Evolutionary conservation across 2,797 vertebrate species (phyloP).

Genomic region (Myiothlypis coronata): DNA sequence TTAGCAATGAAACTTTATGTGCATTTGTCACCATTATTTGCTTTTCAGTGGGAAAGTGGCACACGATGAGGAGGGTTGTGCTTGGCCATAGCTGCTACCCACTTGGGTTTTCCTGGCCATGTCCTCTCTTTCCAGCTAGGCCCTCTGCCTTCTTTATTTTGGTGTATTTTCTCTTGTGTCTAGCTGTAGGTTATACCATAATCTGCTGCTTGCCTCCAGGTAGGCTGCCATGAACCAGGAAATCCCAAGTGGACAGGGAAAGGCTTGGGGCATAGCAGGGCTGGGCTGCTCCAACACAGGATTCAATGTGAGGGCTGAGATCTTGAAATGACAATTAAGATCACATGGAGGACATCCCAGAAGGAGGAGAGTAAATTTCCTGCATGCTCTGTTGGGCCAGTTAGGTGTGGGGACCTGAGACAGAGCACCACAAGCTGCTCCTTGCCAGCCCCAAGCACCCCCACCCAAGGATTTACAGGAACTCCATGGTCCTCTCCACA

Average conservation of each 20-base stretch:
- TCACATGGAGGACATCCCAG: not conserved
- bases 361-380: not conserved
- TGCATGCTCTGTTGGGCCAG: not conserved
- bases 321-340: not conserved
- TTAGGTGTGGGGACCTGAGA: not conserved
- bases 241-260: not conserved
- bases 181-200: not conserved
- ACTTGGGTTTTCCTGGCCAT: not conserved
- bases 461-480: not conserved
- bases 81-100: not conserved
- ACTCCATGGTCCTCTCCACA: not conserved
- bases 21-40: not conserved
- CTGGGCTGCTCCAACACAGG: not conserved
- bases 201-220: not conserved
- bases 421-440: not conserved
- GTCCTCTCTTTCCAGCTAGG: not conserved
- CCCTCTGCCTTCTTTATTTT: not conserved
- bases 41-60: not conserved
- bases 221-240: not conserved
- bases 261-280: not conserved
- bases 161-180: accelerated
- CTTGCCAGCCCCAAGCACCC: not conserved
- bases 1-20: not conserved
- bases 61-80: not conserved
- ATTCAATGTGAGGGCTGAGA: not conserved